These are phyloP conservation scores for Achlya flavicornis DNA, from an alignment of 2,888 invertebrate genomes.

Conservation along the genomic window DNA sequence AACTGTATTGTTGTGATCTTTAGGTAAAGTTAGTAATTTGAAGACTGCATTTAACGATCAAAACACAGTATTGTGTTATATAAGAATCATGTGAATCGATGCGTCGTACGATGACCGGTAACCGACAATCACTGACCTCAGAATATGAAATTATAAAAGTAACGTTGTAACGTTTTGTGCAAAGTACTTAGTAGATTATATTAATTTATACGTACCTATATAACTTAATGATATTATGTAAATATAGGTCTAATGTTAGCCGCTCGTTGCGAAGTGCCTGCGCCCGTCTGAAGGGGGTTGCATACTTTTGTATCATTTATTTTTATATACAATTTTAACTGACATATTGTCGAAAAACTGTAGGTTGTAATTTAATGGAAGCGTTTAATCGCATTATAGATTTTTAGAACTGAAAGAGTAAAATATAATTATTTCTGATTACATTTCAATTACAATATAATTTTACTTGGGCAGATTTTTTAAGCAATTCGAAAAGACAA, in stretches of 20 bases:
- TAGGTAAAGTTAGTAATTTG: conserved; percentile 62
- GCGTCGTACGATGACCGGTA: conserved; percentile 19
- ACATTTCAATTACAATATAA: not conserved
- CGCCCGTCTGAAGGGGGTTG: conserved; percentile 41
- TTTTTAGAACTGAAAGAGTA: conserved; percentile 39
- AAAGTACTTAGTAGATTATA: conserved; percentile 83
- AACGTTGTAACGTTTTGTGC: conserved; percentile 78
- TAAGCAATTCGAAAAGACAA: conserved; percentile 7
- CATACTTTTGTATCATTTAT: conserved; percentile 70
- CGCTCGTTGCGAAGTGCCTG: conserved; percentile 45
- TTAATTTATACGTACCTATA: conserved; percentile 78
- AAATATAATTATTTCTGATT: conserved; percentile 18
- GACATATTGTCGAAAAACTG: conserved; percentile 79
- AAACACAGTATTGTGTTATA: no score
- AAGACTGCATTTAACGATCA: conserved; percentile 80
- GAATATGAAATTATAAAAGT: conserved; percentile 57
- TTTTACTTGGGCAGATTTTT: not conserved
- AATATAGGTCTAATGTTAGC: conserved; percentile 66
- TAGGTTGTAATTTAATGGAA: conserved; percentile 58
- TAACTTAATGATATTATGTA: conserved; percentile 75
- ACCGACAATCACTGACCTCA: conserved; percentile 57
- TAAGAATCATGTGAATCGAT: conserved; percentile 58
- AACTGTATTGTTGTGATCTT: conserved; percentile 79
- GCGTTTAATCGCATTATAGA: conserved; percentile 51
- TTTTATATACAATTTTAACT: conserved; percentile 77